phyloP scores from a whole-genome alignment of 2,797 vertebrate genomes.

The Aldrovandia affinis region DNA sequence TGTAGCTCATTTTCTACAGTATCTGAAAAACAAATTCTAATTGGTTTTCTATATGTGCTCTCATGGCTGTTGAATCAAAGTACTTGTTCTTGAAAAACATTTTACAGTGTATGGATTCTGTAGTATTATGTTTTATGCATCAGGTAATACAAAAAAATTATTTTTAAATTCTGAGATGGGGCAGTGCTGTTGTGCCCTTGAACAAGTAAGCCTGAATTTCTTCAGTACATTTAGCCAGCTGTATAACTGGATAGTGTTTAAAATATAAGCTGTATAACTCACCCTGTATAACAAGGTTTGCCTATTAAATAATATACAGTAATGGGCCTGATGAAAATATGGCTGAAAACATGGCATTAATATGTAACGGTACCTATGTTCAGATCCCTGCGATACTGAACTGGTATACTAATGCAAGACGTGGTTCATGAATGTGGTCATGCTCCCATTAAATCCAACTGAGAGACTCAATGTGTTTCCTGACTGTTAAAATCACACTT shows the following conservation, averaged over 20 bases:
- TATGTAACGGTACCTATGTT: background rate
- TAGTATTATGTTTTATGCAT: background rate
- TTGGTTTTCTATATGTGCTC: background rate
- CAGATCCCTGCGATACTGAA: background rate
- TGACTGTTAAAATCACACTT: background rate
- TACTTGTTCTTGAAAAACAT: background rate
- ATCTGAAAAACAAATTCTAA: background rate
- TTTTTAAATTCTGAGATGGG: background rate
- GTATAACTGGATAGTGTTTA: background rate
- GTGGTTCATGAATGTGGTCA: background rate
- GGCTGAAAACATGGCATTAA: too few relatives aligned
- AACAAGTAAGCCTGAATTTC: background rate
- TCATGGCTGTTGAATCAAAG: background rate
- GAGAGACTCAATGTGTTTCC: background rate
- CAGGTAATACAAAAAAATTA: background rate
- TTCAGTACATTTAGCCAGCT: background rate
- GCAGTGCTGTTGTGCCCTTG: background rate
- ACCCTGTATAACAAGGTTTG: background rate
- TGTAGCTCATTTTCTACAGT: background rate
- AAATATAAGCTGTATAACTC: background rate
- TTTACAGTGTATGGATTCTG: background rate
- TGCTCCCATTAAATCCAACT: background rate
- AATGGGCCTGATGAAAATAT: background rate
- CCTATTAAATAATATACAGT: background rate
- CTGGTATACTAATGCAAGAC: background rate